A percentile compares a stretch with the other conserved stretches of the same genome.
phyloP scores from a whole-genome alignment of 2,888 invertebrate genomes.

The Drosophila anomelani region DNA sequence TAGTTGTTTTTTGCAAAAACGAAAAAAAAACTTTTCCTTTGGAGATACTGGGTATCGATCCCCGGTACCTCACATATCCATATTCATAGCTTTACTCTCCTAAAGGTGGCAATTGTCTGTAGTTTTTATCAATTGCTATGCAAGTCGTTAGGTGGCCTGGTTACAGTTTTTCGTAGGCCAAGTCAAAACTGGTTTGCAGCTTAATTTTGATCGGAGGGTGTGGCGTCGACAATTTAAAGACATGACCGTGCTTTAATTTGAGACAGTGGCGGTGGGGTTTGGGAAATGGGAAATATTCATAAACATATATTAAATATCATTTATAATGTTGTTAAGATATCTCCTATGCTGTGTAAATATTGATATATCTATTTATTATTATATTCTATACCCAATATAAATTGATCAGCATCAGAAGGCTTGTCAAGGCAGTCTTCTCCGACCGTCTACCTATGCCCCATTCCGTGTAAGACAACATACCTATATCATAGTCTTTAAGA shows the following conservation, averaged over 20 bases:
- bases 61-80: slow-evolving; percentile 85
- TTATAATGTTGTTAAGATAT: not conserved
- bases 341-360: not conserved
- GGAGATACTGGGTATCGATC: slow-evolving; percentile 85
- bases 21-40: slow-evolving; percentile 36
- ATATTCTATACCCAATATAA: not conserved
- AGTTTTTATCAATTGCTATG: slow-evolving; percentile 57
- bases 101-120: slow-evolving; percentile 42
- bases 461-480: not conserved
- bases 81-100: slow-evolving; percentile 21
- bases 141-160: slow-evolving; percentile 30
- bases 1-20: not conserved
- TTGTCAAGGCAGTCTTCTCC: not conserved
- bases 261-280: slow-evolving; percentile 6
- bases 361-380: not conserved
- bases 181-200: slow-evolving; percentile 63
- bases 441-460: not conserved
- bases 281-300: no score
- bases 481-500: not conserved
- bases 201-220: slow-evolving; percentile 32
- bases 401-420: not conserved
- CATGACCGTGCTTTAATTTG: slow-evolving; percentile 14
- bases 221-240: slow-evolving; percentile 26
- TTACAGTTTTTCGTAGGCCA: slow-evolving; percentile 30
- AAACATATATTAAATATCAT: not conserved